Evolutionary conservation across 2,113 vertebrate species (phyloP).

Genomic region (Ochotona princeps): DNA sequence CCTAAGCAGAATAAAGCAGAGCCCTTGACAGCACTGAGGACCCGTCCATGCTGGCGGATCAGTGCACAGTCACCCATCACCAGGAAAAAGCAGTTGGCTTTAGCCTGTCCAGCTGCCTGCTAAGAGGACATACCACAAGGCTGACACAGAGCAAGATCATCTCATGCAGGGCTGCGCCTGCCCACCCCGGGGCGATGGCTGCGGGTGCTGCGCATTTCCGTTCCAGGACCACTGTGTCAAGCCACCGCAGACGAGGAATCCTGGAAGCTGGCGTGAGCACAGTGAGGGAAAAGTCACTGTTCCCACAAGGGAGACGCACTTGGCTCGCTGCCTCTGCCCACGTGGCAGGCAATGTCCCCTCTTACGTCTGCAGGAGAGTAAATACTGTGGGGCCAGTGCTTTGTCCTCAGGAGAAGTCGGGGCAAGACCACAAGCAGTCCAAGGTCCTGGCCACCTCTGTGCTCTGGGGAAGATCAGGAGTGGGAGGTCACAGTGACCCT

Average conservation of each 20-base stretch:
- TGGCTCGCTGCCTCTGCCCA: neutral
- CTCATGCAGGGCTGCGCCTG: accelerated
- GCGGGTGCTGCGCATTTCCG: accelerated
- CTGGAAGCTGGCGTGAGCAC: neutral
- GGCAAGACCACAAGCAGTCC: accelerated
- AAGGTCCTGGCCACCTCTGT: neutral
- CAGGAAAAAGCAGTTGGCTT: neutral
- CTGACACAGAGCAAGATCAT: neutral
- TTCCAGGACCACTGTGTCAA: accelerated
- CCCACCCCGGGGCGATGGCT: accelerated
- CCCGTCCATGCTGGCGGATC: neutral
- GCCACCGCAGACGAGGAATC: too few relatives aligned
- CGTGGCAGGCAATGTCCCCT: neutral
- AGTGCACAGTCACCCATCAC: neutral
- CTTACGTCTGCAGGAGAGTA: accelerated
- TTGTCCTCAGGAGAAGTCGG: neutral
- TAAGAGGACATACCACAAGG: neutral
- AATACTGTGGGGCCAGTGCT: too few relatives aligned
- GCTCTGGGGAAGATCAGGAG: neutral
- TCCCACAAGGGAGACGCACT: neutral
- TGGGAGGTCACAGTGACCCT: accelerated
- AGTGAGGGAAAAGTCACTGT: neutral
- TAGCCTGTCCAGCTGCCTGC: neutral
- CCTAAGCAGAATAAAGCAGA: neutral
- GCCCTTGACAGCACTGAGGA: neutral